Evolutionary conservation across 2,113 vertebrate genomes (phyloP).

Genomic region (Nyctibius bracteatus): DNA sequence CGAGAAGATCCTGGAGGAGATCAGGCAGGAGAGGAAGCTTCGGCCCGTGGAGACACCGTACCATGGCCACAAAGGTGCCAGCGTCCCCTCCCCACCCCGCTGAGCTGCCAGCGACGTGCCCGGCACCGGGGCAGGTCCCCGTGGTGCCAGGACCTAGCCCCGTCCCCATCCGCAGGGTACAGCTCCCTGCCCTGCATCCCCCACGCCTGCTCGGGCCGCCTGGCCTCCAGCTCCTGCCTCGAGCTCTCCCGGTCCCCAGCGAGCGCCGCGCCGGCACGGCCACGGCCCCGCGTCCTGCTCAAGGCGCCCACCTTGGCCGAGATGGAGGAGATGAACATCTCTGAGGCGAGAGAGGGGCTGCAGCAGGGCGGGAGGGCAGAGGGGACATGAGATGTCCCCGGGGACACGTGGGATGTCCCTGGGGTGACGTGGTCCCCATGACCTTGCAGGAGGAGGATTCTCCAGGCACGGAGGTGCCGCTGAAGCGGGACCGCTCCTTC

Average conservation of each 20-base stretch:
- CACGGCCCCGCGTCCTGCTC: constrained; percentile 83
- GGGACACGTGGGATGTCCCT: too few relatives aligned
- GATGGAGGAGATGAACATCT: constrained; percentile 96
- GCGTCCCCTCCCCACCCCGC: neutral
- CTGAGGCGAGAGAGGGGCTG: constrained; percentile 75
- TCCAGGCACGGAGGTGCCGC: constrained; percentile 63
- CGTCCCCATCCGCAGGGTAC: constrained; percentile 59
- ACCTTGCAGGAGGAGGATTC: constrained; percentile 89
- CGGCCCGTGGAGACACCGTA: constrained; percentile 73
- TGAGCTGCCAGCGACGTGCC: fast-evolving
- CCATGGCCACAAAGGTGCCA: constrained; percentile 70
- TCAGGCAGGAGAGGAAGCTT: constrained; percentile 89
- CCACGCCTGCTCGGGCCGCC: constrained; percentile 73
- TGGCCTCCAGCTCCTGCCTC: constrained; percentile 88
- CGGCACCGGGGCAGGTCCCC: neutral
- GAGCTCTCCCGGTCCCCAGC: constrained; percentile 77
- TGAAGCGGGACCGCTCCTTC: constrained; percentile 93
- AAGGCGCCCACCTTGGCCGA: constrained; percentile 94
- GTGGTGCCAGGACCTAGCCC: fast-evolving
- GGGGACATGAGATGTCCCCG: too few relatives aligned
- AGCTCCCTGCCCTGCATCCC: constrained; percentile 92
- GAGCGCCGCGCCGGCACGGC: neutral
- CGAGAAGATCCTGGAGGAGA: constrained; percentile 89
- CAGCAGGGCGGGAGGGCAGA: fast-evolving
- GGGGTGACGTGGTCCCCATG: fast-evolving